Evolutionary conservation across 23 tunicate genomes (phyloP), one percentile per base, ranked within the genome.

Genomic region (Corella eumyota): DNA sequence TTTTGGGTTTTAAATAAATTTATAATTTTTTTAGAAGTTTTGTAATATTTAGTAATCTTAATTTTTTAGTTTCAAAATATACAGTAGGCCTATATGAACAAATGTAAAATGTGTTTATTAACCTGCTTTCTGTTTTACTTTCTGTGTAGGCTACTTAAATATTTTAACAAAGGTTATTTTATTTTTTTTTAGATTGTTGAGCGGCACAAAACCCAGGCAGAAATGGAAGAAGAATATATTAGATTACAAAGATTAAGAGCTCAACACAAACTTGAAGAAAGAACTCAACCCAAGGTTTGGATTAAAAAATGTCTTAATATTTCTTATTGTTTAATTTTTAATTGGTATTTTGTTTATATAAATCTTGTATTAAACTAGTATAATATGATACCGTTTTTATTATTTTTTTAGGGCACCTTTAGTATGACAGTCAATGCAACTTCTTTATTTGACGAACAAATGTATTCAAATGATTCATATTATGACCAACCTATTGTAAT

Each of bases 171-270:
- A n/a, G n/a, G n/a, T n/a, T n/a, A n/a, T n/a, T n/a, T n/a, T n/a
- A n/a, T n/a, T n/a, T n/a, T 28, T 17, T 67, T 73, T 44, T 13
- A 85, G 96, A 44, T 88, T 34, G 64, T 78, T 24, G 96, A 88
- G 62, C 58, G 96, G 58, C 60, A 62, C 5, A 88, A 78, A 65
- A 78, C 88, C 3, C 81, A 88, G 1, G 68, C 65, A 66, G 96
- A 88, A 73, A 72, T 88, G 62, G 77, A 61, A 23, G 88, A 74
- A 49, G 96, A 88, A 49, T 88, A 80, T 63, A 88, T 78, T 55
- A 48, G 70, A 37, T 44, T 88, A 28, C 96, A 88, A 63, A 72
- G 88, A 57, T 36, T 75, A 4, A 59, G 73, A 29, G 87, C 61
- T 9, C 80, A 80, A 40, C 88, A 78, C 26, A 37, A 77, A 44